A percentile compares a stretch with the other conserved stretches of the same genome.
Conservation (phyloP, 2,797 vertebrate species). For the Nannoperca australis region DNA sequence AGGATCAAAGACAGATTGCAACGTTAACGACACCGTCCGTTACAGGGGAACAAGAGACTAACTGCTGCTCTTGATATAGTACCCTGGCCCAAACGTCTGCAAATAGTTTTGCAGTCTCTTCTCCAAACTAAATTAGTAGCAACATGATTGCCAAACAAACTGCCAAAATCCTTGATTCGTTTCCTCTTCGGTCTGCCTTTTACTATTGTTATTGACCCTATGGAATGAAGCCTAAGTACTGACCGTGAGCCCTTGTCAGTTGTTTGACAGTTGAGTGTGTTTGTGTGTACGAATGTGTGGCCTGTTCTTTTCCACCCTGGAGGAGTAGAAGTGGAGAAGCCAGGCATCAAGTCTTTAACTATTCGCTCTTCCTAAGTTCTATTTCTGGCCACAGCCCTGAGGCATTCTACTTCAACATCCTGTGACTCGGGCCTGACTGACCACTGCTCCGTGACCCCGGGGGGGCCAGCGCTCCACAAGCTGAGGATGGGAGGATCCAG, state of each 20-base stretch:
- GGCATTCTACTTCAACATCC: constrained; percentile 70
- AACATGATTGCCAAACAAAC: constrained; percentile 53
- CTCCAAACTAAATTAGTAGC: constrained; percentile 49
- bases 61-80: constrained; percentile 48
- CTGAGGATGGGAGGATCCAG: constrained; percentile 54
- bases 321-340: constrained; percentile 47
- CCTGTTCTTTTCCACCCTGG: constrained; percentile 49
- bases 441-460: constrained; percentile 61
- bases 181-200: constrained; percentile 53
- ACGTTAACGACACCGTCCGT: constrained; percentile 50
- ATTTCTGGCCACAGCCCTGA: constrained; percentile 61
- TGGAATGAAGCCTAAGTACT: constrained; percentile 43
- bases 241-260: constrained; percentile 52
- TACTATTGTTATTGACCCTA: constrained; percentile 60
- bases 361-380: constrained; percentile 61
- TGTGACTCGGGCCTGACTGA: constrained; percentile 63
- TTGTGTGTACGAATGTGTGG: constrained; percentile 33
- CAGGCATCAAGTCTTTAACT: constrained; percentile 55
- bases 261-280: constrained; percentile 55
- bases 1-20: constrained; percentile 59
- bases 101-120: constrained; percentile 31
- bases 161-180: constrained; percentile 61
- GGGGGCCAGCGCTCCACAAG: constrained; percentile 22
- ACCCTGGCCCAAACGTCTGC: constrained; percentile 37
- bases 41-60: constrained; percentile 49